phyloP scores from a whole-genome alignment of 1,140 invertebrate species.

The Aphis gossypii region DNA sequence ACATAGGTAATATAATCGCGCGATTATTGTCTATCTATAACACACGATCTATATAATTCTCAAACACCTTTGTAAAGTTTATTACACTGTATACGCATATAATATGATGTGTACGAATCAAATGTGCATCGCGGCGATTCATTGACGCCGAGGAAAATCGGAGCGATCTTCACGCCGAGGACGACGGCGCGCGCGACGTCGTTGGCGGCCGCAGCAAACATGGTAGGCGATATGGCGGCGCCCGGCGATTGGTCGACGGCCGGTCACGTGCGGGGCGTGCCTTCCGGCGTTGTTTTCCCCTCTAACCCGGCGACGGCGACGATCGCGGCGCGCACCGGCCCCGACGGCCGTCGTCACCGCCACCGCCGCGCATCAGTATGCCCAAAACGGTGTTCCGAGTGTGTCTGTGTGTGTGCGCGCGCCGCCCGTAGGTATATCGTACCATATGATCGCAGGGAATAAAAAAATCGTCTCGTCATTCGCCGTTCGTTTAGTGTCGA shows the following conservation, averaged over 20 bases:
- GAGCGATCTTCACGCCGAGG: background rate
- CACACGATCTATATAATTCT: background rate
- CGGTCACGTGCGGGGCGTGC: conserved; percentile 71
- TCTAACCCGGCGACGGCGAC: conserved; percentile 60
- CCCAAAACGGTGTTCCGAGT: conserved; percentile 44
- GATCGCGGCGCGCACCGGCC: conserved; percentile 59
- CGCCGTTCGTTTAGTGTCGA: conserved; percentile 20
- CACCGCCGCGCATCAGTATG: conserved; percentile 59
- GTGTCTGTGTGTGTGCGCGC: background rate
- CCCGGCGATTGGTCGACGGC: conserved; percentile 67
- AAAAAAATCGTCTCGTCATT: conserved; percentile 43
- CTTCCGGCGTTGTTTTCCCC: conserved; percentile 64
- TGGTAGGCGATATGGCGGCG: conserved; percentile 62
- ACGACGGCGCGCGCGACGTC: background rate
- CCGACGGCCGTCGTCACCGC: conserved; percentile 38
- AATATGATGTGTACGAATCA: background rate
- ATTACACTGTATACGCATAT: background rate
- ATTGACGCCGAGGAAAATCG: conserved; percentile 2
- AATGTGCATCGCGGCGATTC: background rate
- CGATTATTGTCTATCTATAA: too few species aligned
- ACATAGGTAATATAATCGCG: too few species aligned
- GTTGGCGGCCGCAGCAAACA: conserved; percentile 34
- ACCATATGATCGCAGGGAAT: conserved; percentile 26
- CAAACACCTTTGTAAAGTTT: background rate
- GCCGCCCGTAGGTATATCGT: background rate